phyloP scores from a whole-genome alignment of 2,113 vertebrate species.

The Forbesichthys papilliferus region DNA sequence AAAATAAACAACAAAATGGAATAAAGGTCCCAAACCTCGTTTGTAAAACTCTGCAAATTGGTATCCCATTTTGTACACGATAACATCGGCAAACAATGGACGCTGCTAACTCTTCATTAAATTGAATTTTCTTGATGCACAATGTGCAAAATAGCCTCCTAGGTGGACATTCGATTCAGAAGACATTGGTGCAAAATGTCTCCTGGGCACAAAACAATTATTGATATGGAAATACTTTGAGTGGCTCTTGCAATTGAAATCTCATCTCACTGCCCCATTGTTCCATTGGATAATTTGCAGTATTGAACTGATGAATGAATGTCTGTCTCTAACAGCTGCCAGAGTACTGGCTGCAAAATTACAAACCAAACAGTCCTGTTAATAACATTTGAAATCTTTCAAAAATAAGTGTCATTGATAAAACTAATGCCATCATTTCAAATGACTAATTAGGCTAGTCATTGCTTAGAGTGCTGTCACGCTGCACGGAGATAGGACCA shows the following conservation, averaged over 20 bases:
- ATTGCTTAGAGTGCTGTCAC: too few relatives aligned
- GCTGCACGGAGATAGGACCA: too few relatives aligned
- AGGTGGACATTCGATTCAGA: conserved; percentile 15
- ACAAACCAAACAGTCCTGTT: not conserved
- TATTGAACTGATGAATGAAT: conserved; percentile 26
- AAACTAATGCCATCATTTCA: not conserved
- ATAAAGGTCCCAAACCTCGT: conserved; percentile 33
- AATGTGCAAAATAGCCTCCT: conserved; percentile 24
- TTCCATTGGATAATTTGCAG: conserved; percentile 35
- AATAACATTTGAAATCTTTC: not conserved
- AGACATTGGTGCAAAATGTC: conserved; percentile 15
- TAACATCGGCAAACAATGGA: conserved; percentile 56
- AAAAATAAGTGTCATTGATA: not conserved
- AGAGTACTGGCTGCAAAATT: not conserved
- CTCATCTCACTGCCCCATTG: conserved; percentile 31
- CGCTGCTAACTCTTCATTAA: conserved; percentile 50
- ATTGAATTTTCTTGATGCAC: conserved; percentile 54
- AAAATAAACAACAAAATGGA: conserved; percentile 40
- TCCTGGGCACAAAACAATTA: conserved; percentile 54
- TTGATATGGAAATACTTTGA: conserved; percentile 54
- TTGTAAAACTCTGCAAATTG: conserved; percentile 45
- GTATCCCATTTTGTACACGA: conserved; percentile 49
- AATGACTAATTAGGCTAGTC: not conserved
- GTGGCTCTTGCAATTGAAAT: conserved; percentile 53
- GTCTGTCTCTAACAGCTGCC: conserved; percentile 18